Base-by-base conservation (phyloP, 2,888 invertebrate species). In the Melinopterus prodromus region DNA sequence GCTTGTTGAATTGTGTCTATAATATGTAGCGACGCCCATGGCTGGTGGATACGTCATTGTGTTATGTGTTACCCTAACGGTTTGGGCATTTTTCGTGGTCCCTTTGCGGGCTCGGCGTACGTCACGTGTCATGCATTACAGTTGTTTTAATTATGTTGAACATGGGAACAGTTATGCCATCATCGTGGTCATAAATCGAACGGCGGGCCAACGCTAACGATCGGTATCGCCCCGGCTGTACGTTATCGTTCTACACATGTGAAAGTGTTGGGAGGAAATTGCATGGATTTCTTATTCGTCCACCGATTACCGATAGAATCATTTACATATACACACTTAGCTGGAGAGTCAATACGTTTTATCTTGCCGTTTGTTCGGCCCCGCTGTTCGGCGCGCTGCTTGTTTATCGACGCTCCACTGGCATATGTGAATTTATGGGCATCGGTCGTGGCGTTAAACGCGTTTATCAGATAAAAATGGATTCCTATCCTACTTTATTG, bases 281-380 rank as follows among this genome's bases (percentile, higher is more conserved):
- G 74, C 74, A 37, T 35, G 74, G 74, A 37, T 74, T 74, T 74
- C 74, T 74, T 37, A 74, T 74, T 74, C 74, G 74, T 35, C 74
- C 74, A 71, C 16, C 53, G 53, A 53, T 53, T 53, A 71, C 26
- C 26, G 74, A 74, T 74, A 74, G 74, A 74, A 74, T 74, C 74
- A 74, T 74, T 74, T 74, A 74, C 74, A 74, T 74, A 74, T 74
- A 74, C 74, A 74, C 74, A 74, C 74, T 74, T 74, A 74, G 74
- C 37, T 36, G 74, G 74, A 53, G 74, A 74, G 74, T 74, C 74
- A 74, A 74, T 74, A 74, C 74, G 36, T 74, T 74, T 74, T 74
- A 74, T 74, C 74, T 36, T 53, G 36, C 74, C 74, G 74, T 74
- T 74, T 74, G 74, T 74, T 37, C 74, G 35, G 74, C 37, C 9